Base-by-base conservation (phyloP, 2,888 invertebrate species). In the Diadegma fenestrale region DNA sequence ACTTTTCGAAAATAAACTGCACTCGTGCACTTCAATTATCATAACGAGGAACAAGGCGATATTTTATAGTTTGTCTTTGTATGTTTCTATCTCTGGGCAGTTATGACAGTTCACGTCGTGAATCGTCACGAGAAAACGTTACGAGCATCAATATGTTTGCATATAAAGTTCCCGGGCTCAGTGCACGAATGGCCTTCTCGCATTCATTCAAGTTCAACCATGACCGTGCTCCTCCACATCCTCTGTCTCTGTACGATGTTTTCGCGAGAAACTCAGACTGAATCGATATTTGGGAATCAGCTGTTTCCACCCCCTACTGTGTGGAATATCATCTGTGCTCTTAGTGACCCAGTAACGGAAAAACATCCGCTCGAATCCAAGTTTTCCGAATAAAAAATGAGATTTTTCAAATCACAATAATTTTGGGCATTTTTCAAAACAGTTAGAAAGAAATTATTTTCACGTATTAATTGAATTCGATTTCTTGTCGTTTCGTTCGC, bases 261-360 rank as follows among this genome's bases (percentile, higher is more conserved):
- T 61, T 61, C 69, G n/a, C 51, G 14, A 43, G 22, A 43, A 68
- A 43, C 66, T 45, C 45, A 64, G 61, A 41, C 33, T 66, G 26
- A 89, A 89, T 89, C 88, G 88, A 88, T 88, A 89, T 79, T 30
- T 33, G 58, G 3, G 58, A 82, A 80, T 88, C 88, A 89, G 89
- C 89, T 88, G 89, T 81, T 86, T 71, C 43, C 80, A 37, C 30
- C 48, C 64, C 75, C 82, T 66, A 68, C 54, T 64, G 68, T 22
- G 61, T 80, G 66, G n/a, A n/a, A 68, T 45, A 61, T 33, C 48
- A 64, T 75, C 63, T 41, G 45, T 64, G 33, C 45, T 37, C 30
- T 48, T 14, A 17, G 30, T 58, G 10, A 48, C 30, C 48, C 19
- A 64, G 33, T 48, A 33, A 37, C 41, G 17, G 26, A 26, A 26